These are phyloP conservation scores for Pristionchus fissidentatus DNA, from an alignment of 2,888 invertebrate species.

Conservation along the genomic window DNA sequence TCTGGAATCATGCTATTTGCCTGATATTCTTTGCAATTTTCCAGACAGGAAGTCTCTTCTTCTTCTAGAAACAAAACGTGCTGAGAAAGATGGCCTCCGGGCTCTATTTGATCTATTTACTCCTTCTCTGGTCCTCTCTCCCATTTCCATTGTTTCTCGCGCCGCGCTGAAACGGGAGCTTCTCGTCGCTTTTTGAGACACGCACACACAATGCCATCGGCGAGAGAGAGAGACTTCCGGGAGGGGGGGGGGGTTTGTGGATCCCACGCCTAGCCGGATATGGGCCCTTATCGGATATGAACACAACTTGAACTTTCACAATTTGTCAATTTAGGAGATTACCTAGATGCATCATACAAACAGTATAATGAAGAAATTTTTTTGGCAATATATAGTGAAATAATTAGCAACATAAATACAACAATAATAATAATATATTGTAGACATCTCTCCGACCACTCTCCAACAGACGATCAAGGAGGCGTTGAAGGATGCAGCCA, in stretches of 20 bases:
- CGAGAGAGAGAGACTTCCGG: neutral
- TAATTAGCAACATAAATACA: neutral
- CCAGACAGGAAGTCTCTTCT: slow-evolving; percentile 5
- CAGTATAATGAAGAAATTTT: too few relatives aligned
- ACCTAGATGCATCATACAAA: too few relatives aligned
- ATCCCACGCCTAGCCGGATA: neutral
- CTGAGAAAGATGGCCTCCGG: slow-evolving; percentile 11
- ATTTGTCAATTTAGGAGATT: too few relatives aligned
- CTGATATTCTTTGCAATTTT: neutral
- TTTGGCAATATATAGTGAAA: neutral
- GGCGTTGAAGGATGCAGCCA: slow-evolving; percentile 66
- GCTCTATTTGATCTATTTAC: neutral
- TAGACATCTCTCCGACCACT: slow-evolving; percentile 49
- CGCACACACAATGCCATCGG: slow-evolving; percentile 39
- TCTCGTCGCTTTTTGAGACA: slow-evolving; percentile 41
- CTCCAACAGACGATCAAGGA: slow-evolving; percentile 70
- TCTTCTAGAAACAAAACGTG: slow-evolving; percentile 21
- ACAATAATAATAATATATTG: neutral
- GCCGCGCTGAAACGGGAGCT: slow-evolving; percentile 2
- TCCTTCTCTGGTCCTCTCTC: neutral
- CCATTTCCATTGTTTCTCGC: neutral
- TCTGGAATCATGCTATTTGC: too few relatives aligned
- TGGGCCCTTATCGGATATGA: neutral
- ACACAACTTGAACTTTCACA: too few relatives aligned
- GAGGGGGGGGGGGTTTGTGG: neutral